Percentiles rank a stretch among this genome's conserved stretches.
phyloP scores from a whole-genome alignment of 2,797 vertebrate genomes.

The Sternotherus odoratus region DNA sequence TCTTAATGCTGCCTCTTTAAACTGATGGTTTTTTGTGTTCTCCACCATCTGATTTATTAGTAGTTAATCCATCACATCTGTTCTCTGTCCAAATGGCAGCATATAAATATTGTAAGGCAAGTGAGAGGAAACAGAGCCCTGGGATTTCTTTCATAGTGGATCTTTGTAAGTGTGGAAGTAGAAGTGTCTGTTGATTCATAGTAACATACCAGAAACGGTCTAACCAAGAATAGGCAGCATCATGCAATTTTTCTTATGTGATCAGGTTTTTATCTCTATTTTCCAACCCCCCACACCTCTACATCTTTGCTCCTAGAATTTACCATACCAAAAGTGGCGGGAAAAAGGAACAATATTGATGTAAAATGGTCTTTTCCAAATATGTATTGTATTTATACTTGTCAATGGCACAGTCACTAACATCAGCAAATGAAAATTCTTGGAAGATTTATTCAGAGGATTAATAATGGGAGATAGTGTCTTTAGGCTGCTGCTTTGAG shows the following conservation, averaged over 20 bases:
- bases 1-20: conserved; percentile 36
- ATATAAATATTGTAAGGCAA: conserved; percentile 71
- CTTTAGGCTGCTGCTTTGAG: background rate
- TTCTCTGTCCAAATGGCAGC: conserved; percentile 70
- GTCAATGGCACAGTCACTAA: background rate
- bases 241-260: conserved; percentile 54
- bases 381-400: conserved; percentile 36
- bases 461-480: background rate
- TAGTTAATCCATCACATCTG: conserved; percentile 75
- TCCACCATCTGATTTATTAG: conserved; percentile 67
- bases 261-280: conserved; percentile 37
- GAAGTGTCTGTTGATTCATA: conserved; percentile 66
- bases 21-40: conserved; percentile 56
- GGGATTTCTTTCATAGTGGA: conserved; percentile 64
- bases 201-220: conserved; percentile 62
- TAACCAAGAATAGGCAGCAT: conserved; percentile 67
- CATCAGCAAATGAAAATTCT: background rate
- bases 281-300: background rate
- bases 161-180: conserved; percentile 65
- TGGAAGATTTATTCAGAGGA: rapidly evolving
- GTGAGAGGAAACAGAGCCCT: conserved; percentile 68
- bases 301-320: conserved; percentile 42
- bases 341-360: conserved; percentile 45
- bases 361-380: conserved; percentile 21
- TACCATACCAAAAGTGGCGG: conserved; percentile 40